phyloP scores from a whole-genome alignment of 2,888 invertebrate genomes.

The Lymantria monacha region DNA sequence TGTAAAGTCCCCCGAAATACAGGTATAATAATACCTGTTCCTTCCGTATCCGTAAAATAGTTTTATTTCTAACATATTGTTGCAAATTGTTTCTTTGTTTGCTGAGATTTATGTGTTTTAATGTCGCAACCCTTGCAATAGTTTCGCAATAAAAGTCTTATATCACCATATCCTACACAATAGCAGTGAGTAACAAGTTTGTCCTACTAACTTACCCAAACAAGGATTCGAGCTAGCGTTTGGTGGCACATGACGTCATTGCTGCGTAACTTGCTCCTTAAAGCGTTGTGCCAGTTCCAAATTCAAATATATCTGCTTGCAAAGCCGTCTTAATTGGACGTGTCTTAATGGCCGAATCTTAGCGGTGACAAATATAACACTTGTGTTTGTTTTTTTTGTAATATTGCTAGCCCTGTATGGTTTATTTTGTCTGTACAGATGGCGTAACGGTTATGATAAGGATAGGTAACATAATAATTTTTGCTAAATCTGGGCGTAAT shows the following conservation, averaged over 20 bases:
- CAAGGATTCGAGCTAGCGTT: constrained; percentile 10
- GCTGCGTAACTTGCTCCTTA: constrained; percentile 16
- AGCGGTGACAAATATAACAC: not conserved
- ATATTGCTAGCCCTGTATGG: not conserved
- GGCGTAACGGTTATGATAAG: no score
- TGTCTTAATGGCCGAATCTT: constrained; percentile 42
- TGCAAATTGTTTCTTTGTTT: no score
- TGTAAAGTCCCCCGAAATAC: no score
- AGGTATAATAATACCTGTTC: no score
- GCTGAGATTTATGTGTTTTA: no score
- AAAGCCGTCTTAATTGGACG: constrained; percentile 3
- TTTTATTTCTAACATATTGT: no score
- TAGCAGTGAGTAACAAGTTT: not conserved
- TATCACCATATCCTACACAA: not conserved
- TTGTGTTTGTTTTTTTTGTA: not conserved
- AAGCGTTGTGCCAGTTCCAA: constrained; percentile 6
- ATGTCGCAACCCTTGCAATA: not conserved
- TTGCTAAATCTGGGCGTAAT: no score
- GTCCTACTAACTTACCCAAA: constrained; percentile 13
- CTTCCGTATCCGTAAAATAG: no score
- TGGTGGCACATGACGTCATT: constrained; percentile 17
- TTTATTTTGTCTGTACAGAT: no score
- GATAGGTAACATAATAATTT: no score
- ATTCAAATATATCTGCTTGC: constrained; percentile 2
- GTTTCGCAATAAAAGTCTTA: not conserved